These are phyloP conservation scores for Abrostola tripartita DNA, from an alignment of 2,888 invertebrate genomes.

Conservation along the genomic window DNA sequence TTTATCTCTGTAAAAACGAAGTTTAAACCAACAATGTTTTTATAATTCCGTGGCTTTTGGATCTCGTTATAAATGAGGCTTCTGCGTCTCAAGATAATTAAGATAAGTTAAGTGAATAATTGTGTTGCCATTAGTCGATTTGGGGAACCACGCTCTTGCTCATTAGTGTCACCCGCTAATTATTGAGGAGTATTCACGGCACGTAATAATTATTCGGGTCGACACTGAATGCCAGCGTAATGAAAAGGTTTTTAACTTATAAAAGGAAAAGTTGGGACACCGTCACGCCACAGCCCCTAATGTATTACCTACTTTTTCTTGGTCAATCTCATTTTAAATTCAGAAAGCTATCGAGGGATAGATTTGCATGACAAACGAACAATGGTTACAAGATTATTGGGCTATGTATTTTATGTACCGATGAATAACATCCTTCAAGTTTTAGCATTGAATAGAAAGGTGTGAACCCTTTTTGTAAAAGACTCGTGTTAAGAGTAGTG, in stretches of 20 bases:
- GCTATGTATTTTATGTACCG: constrained; percentile 6
- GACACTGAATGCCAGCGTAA: constrained; percentile 55
- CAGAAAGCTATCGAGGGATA: constrained; percentile 47
- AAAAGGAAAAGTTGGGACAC: constrained; percentile 50
- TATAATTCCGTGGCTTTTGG: constrained; percentile 9
- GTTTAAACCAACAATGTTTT: constrained; percentile 7
- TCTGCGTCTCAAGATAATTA: constrained; percentile 36
- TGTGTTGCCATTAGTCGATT: constrained; percentile 43
- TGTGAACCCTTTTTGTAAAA: too few species aligned
- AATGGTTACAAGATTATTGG: constrained; percentile 29
- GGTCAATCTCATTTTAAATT: constrained; percentile 49
- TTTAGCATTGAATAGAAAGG: neutral
- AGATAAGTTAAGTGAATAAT: constrained; percentile 50
- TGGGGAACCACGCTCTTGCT: constrained; percentile 39
- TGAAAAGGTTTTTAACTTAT: constrained; percentile 61
- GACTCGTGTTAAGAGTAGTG: too few species aligned
- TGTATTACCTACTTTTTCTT: constrained; percentile 47
- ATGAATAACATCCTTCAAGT: neutral
- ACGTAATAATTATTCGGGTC: constrained; percentile 61
- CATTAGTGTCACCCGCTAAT: constrained; percentile 58
- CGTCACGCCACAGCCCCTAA: constrained; percentile 40
- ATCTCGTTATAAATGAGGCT: constrained; percentile 28
- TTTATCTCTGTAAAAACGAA: constrained; percentile 7
- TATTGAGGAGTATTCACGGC: constrained; percentile 57
- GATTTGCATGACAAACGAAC: constrained; percentile 48